These are phyloP conservation scores for Pseudeuparius sepicola DNA, from an alignment of 2,888 invertebrate species.

Conservation along the genomic window DNA sequence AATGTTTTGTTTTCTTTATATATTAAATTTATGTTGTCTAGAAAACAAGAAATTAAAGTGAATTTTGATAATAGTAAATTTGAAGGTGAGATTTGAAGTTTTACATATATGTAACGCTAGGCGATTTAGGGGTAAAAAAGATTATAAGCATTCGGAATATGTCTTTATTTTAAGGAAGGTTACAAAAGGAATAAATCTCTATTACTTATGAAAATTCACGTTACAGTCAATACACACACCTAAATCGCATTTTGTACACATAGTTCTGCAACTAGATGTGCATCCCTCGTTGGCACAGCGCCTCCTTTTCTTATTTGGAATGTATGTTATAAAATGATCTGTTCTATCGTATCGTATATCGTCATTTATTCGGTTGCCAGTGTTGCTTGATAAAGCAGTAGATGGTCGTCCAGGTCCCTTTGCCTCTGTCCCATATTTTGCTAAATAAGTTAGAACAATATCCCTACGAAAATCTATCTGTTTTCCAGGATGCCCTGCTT, in stretches of 20 bases:
- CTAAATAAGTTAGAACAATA: slow-evolving; percentile 17
- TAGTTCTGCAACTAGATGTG: slow-evolving; percentile 4
- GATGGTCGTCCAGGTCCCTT: slow-evolving; percentile 13
- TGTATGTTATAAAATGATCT: slow-evolving; percentile 12
- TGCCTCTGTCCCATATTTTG: slow-evolving; percentile 10
- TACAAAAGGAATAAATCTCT: no score
- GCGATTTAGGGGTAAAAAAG: no score
- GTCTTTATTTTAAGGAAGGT: no score
- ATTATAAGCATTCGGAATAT: no score
- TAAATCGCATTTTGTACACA: slow-evolving; percentile 5
- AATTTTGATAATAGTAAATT: no score
- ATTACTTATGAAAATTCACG: background rate
- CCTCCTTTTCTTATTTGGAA: slow-evolving; percentile 15
- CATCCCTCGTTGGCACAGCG: no score
- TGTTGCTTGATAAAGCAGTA: slow-evolving; percentile 5
- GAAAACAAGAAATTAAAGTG: no score
- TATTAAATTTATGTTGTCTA: no score
- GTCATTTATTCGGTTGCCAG: slow-evolving; percentile 13
- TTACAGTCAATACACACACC: slow-evolving; percentile 4
- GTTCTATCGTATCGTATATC: slow-evolving; percentile 15
- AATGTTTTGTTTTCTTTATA: no score
- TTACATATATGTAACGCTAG: no score
- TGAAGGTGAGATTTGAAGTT: no score
- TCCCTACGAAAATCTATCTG: slow-evolving; percentile 18
- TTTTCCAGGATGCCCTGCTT: slow-evolving; percentile 6